Percentiles rank a stretch among this genome's conserved stretches.
Conservation (phyloP, 2,797 vertebrate species). For the Myotis daubentonii region DNA sequence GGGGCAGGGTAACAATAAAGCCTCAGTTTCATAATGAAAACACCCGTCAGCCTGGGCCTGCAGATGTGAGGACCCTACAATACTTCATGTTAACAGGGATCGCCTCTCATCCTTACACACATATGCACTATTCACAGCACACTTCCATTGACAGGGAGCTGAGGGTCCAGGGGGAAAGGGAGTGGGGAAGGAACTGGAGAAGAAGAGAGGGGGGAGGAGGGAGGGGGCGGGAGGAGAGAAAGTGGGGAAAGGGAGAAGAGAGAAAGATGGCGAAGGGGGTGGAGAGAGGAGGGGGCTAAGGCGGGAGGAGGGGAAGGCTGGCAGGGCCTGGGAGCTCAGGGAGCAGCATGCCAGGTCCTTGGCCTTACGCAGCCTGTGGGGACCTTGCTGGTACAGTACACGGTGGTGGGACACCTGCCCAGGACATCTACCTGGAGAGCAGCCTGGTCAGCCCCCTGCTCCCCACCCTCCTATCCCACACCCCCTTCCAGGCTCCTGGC, state of each 20-base stretch:
- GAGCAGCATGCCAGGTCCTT: conserved; percentile 88
- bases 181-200: not conserved
- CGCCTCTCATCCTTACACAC: not conserved
- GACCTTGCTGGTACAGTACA: conserved; percentile 83
- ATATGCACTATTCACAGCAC: too few relatives aligned
- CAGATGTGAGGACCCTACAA: not conserved
- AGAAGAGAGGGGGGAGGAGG: rapidly evolving
- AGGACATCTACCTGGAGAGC: conserved; percentile 87
- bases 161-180: rapidly evolving
- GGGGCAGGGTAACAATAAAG: rapidly evolving
- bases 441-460: not conserved
- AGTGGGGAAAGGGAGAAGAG: too few relatives aligned
- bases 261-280: too few relatives aligned
- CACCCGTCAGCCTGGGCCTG: too few relatives aligned
- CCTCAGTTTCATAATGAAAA: not conserved
- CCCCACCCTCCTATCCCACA: rapidly evolving
- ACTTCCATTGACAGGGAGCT: not conserved
- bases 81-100: rapidly evolving
- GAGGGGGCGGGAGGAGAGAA: rapidly evolving
- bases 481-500: rapidly evolving
- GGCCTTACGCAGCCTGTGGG: conserved; percentile 85
- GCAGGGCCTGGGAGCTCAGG: conserved; percentile 85
- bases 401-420: conserved; percentile 88
- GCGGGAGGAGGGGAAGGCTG: not conserved
- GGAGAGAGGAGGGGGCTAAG: rapidly evolving